Conservation (phyloP, 2,797 vertebrate species). For the Catamblyrhynchus diadema region DNA sequence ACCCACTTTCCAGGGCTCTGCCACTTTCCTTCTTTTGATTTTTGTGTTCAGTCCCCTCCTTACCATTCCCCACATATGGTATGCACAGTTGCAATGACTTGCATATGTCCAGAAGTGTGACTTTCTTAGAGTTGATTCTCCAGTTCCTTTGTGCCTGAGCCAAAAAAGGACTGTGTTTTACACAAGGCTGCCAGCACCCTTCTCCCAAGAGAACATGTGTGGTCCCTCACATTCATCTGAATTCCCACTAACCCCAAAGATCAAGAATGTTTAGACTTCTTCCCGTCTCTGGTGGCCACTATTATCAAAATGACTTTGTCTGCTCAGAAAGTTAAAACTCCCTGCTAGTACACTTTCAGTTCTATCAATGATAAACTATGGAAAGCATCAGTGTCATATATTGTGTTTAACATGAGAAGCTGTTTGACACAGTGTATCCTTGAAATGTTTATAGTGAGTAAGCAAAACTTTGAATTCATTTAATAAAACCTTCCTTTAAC, state of each 20-base stretch:
- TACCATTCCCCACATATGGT: background rate
- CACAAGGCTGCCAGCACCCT: constrained; percentile 37
- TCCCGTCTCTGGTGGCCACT: constrained; percentile 32
- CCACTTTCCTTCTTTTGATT: constrained; percentile 14
- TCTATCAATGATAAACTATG: background rate
- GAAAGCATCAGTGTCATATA: constrained; percentile 29
- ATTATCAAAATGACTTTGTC: constrained; percentile 34
- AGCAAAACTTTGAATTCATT: constrained; percentile 32
- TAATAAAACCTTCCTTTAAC: constrained; percentile 19
- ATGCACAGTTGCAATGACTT: background rate
- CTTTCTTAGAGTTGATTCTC: constrained; percentile 30
- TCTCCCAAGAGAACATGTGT: constrained; percentile 53
- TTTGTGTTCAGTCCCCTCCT: background rate
- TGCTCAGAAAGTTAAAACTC: constrained; percentile 3
- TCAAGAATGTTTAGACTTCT: constrained; percentile 50
- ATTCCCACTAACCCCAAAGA: constrained; percentile 33
- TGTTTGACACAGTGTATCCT: constrained; percentile 46
- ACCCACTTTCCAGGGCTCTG: background rate
- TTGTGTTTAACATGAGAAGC: constrained; percentile 5
- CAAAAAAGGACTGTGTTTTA: constrained; percentile 14
- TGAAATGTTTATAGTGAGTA: constrained; percentile 44
- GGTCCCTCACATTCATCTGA: constrained; percentile 17
- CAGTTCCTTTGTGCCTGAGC: constrained; percentile 16
- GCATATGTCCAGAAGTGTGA: constrained; percentile 52
- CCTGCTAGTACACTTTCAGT: background rate